Evolutionary conservation across 2,888 invertebrate species (phyloP), one percentile per base, ranked within the genome.

Genomic region (Pterostichus niger): DNA sequence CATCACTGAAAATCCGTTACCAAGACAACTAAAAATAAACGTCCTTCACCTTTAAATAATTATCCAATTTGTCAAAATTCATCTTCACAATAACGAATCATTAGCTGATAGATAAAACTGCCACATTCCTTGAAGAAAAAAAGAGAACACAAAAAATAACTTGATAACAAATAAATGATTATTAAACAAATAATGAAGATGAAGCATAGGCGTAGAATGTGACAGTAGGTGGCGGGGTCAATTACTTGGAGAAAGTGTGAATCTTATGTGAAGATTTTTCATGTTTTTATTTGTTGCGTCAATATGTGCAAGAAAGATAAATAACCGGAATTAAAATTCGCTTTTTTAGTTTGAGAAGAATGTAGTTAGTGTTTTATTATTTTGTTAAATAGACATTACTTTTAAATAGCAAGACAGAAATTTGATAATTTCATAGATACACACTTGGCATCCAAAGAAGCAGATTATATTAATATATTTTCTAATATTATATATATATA

Each of bases 11-110:
- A 71, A 71, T 44, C 68, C 24, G 68, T 71, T 71, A 71, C 68
- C 44, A 44, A 44, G 68, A 44, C 40, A 46, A 71, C 68, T 10
- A 44, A 40, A 71, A 71, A 71, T 71, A 71, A 71, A 71, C 40
- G 46, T 40, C 68, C 68, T 71, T 71, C 40, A 71, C 68, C 68
- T 71, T 71, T 71, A 1, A 44, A 44, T 17, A 71, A 44, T 71
- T 40, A 71, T 44, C 68, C 68, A 71, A 71, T 71, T 71, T 17
- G 40, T 71, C 68, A 44, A 71, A 44, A 44, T 44, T 17, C 17
- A 17, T 13, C 17, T 13, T 9, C 1, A 56, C 56, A 56, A 56
- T 56, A 17, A n/a, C n/a, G 52, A 56, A 17, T 10, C 5, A 56
- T 56, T 56, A 9, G 17, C 13, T 54, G 35, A 35, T 35, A 40